A percentile compares a stretch with the other conserved stretches of the same genome.
Conservation (phyloP, 2,113 vertebrate genomes). For the Catharus minimus region DNA sequence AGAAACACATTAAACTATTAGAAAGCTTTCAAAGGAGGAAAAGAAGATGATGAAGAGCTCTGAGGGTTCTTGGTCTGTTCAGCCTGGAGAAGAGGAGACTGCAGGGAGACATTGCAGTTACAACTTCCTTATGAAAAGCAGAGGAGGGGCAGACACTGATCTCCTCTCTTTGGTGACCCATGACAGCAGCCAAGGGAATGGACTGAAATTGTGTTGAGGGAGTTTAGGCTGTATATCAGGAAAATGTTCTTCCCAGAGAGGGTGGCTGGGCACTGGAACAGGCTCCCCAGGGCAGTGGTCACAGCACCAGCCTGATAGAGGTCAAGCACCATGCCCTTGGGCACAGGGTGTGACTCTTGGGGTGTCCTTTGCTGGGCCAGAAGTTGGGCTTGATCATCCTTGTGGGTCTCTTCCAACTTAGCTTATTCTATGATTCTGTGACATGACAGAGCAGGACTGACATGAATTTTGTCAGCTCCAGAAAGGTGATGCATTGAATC, state of each 20-base stretch:
- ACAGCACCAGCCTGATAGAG: not conserved
- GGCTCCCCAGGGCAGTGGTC: rapidly evolving
- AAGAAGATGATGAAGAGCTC: not conserved
- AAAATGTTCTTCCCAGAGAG: not conserved
- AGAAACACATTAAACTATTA: not conserved
- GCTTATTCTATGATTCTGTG: not conserved
- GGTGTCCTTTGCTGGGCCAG: not conserved
- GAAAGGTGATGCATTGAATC: not conserved
- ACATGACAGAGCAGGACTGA: not conserved
- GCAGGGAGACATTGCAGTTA: not conserved
- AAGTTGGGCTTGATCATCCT: rapidly evolving
- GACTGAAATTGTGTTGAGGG: not conserved
- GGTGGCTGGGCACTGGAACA: rapidly evolving
- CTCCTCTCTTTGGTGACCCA: not conserved
- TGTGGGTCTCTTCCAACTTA: not conserved
- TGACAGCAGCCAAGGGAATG: not conserved
- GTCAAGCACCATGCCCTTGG: not conserved
- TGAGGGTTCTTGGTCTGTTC: not conserved
- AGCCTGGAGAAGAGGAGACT: not conserved
- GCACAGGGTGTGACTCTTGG: not conserved
- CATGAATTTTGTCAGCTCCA: not conserved
- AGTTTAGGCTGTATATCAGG: not conserved
- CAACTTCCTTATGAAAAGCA: not conserved
- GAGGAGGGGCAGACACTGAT: not conserved
- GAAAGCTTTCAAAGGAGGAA: not conserved